Evolutionary conservation across 1,140 invertebrate genomes (phyloP).

Genomic region (Calosoma granatense): DNA sequence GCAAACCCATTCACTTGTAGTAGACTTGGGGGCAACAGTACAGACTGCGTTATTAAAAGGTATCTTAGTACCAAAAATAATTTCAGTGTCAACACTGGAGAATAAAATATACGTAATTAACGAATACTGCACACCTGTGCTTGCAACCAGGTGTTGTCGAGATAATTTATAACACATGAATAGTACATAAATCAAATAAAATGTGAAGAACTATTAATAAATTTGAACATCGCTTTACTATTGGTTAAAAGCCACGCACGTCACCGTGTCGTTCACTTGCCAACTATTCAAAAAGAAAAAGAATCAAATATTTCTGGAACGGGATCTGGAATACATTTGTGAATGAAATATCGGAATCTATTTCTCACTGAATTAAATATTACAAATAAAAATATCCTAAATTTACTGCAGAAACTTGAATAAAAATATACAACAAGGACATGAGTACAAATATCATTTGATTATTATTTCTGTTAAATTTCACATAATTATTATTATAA

Average conservation of each 20-base stretch:
- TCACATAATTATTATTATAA: no score
- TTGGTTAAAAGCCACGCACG: background rate
- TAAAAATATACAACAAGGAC: no score
- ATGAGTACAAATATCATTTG: no score
- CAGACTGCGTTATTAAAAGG: no score
- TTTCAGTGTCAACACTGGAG: no score
- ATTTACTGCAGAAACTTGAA: no score
- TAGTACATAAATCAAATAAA: background rate
- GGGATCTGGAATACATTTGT: background rate
- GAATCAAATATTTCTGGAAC: background rate
- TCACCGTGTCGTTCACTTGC: background rate
- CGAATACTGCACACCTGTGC: background rate
- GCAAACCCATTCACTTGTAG: no score
- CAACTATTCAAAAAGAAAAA: background rate
- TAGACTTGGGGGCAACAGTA: no score
- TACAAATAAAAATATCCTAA: no score
- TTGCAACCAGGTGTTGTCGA: background rate
- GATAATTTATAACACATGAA: background rate
- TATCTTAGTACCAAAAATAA: no score
- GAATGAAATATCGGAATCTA: slow-evolving; percentile 3
- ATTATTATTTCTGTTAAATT: no score
- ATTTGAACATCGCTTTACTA: background rate
- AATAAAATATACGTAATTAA: background rate
- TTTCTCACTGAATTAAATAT: no score
- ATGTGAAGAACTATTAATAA: background rate